These are phyloP conservation scores for Pomatostomus ruficeps DNA, from an alignment of 2,113 vertebrate genomes.

Conservation along the genomic window DNA sequence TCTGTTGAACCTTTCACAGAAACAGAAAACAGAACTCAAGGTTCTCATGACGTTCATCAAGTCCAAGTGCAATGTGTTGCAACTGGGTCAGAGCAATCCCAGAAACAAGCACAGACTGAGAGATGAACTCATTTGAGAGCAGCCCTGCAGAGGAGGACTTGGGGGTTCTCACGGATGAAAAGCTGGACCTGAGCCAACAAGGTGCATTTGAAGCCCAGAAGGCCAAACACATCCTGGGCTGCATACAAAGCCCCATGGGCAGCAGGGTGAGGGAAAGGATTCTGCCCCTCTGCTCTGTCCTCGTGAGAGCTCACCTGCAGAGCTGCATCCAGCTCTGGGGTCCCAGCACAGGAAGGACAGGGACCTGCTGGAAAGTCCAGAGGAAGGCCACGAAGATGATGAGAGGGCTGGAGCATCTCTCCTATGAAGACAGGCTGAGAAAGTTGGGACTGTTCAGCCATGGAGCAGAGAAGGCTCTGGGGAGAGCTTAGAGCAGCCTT, in stretches of 20 bases:
- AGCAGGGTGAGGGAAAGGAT: not conserved
- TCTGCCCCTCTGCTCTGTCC: not conserved
- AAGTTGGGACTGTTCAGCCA: not conserved
- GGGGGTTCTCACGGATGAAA: not conserved
- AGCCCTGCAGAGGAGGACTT: not conserved
- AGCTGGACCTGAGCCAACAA: not conserved
- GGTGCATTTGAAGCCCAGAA: not conserved
- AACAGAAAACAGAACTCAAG: not conserved
- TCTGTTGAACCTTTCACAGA: not conserved
- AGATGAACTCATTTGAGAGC: not conserved
- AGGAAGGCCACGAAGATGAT: not conserved
- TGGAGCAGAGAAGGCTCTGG: not conserved
- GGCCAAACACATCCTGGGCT: not conserved
- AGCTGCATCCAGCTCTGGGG: not conserved
- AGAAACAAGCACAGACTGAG: not conserved
- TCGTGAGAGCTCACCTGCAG: not conserved
- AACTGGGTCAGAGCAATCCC: no score
- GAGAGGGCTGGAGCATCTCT: not conserved
- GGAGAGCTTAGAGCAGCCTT: not conserved
- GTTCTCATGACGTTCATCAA: not conserved
- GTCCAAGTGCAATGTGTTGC: not conserved
- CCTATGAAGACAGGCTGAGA: not conserved
- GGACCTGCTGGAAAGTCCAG: not conserved
- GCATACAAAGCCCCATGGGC: not conserved
- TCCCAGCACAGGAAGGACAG: not conserved